These are phyloP conservation scores for Avahi laniger DNA, from an alignment of 2,797 vertebrate species.

Conservation along the genomic window DNA sequence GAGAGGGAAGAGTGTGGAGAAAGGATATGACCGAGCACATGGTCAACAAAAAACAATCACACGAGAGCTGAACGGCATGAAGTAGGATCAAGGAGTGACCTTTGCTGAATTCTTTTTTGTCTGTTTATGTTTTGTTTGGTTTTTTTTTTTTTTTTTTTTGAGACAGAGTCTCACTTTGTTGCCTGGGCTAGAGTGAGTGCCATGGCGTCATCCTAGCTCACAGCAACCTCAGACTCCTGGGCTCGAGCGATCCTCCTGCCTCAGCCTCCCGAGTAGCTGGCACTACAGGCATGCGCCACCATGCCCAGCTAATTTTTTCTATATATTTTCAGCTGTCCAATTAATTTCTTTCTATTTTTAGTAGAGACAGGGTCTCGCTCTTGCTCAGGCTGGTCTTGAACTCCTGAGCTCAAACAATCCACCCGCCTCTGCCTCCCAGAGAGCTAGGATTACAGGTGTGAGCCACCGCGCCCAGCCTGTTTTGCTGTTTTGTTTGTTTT, in stretches of 20 bases:
- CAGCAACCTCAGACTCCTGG: neutral
- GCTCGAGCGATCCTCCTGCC: neutral
- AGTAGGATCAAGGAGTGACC: neutral
- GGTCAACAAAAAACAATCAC: neutral
- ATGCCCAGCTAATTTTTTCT: too few relatives aligned
- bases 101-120: neutral
- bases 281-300: neutral
- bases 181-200: neutral
- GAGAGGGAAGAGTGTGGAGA: neutral
- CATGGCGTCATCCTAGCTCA: too few relatives aligned
- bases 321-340: too few relatives aligned
- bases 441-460: neutral
- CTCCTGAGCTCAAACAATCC: neutral
- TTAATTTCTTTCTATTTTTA: too few relatives aligned
- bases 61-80: neutral
- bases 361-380: too few relatives aligned
- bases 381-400: neutral
- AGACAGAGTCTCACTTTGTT: neutral
- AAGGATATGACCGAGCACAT: neutral
- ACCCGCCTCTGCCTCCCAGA: neutral
- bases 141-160: neutral
- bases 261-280: neutral
- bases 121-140: neutral
- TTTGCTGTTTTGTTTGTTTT: neutral
- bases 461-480: too few relatives aligned